Percentiles rank a stretch among this genome's conserved stretches.
Conservation (phyloP, 2,797 vertebrate genomes). For the Jordanella pulchra region DNA sequence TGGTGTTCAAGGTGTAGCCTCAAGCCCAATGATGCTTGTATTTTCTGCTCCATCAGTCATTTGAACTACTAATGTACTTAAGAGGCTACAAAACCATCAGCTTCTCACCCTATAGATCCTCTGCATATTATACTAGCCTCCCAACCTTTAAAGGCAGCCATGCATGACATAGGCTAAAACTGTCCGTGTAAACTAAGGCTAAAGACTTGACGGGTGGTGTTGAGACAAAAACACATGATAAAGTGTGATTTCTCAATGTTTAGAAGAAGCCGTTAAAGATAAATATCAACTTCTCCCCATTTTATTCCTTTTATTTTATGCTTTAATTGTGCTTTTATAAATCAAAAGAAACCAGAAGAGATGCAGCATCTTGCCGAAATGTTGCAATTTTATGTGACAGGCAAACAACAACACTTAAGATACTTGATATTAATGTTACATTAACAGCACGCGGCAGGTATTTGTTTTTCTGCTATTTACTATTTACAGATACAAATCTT, state of each 20-base stretch:
- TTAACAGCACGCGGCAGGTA: too few relatives aligned
- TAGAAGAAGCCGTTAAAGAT: slow-evolving; percentile 11
- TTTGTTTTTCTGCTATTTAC: too few relatives aligned
- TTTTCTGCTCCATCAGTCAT: slow-evolving; percentile 45
- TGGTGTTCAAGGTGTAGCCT: slow-evolving; percentile 32
- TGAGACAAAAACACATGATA: neutral
- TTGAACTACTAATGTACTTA: slow-evolving; percentile 48
- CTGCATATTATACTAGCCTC: slow-evolving; percentile 6
- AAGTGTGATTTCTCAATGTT: slow-evolving; percentile 18
- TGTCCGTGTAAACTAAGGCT: slow-evolving; percentile 43
- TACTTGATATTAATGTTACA: too few relatives aligned
- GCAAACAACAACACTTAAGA: neutral
- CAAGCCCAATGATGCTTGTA: slow-evolving; percentile 47
- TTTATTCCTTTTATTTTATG: neutral
- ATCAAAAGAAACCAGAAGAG: neutral
- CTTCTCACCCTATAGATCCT: slow-evolving; percentile 16
- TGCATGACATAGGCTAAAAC: slow-evolving; percentile 31
- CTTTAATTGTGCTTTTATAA: neutral
- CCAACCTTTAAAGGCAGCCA: slow-evolving; percentile 48
- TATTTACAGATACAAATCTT: neutral
- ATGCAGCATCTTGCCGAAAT: neutral
- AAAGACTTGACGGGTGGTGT: slow-evolving; percentile 33
- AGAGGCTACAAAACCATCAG: slow-evolving; percentile 43
- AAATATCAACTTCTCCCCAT: neutral
- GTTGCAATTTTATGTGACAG: neutral